phyloP scores from a whole-genome alignment of 2,113 vertebrate genomes.

The Dunckerocampus dactyliophorus region DNA sequence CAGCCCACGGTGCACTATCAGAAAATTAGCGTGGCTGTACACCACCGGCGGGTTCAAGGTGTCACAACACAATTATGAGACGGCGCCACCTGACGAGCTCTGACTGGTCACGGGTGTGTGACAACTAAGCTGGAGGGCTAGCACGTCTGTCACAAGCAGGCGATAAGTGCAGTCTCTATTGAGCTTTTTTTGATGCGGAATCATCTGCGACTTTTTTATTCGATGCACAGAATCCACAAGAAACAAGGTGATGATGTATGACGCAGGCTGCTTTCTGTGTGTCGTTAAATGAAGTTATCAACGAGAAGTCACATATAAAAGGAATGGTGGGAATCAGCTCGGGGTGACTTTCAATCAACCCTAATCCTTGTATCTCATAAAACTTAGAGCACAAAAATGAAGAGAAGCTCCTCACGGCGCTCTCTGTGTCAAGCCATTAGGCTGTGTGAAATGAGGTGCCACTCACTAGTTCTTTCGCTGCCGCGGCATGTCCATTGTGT shows the following conservation, averaged over 20 bases:
- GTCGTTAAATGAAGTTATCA: constrained; percentile 51
- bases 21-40: constrained; percentile 79
- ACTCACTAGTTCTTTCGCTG: constrained; percentile 77
- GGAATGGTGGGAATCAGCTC: constrained; percentile 21
- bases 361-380: constrained; percentile 62
- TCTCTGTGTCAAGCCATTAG: constrained; percentile 80
- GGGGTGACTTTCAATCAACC: constrained; percentile 63
- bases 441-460: constrained; percentile 81
- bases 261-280: constrained; percentile 4
- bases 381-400: constrained; percentile 50
- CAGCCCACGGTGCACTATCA: constrained; percentile 67
- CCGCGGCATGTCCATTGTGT: constrained; percentile 49
- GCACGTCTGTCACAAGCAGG: constrained; percentile 68
- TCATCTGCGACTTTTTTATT: not conserved
- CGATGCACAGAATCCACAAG: constrained; percentile 4
- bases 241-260: constrained; percentile 11
- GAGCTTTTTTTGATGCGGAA: not conserved
- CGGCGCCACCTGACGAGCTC: constrained; percentile 69
- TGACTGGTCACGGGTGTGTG: constrained; percentile 63
- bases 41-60: constrained; percentile 74
- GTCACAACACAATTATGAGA: constrained; percentile 80
- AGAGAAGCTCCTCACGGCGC: constrained; percentile 67
- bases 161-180: constrained; percentile 4
- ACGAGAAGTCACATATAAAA: constrained; percentile 30
- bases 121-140: constrained; percentile 70